Conservation (phyloP, 1,140 invertebrate genomes). For the fruit fly (Drosophila melanogaster) region Release_6_plus_ISO1_MT NT_033779.5:4139001-4139500, state of each 20-base stretch:
- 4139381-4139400: background rate
- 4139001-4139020: conserved; percentile 26
- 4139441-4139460: too few species aligned
- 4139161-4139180: conserved; percentile 9
- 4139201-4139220: conserved; percentile 6
- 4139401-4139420: background rate
- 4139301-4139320: background rate
- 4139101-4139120: conserved; percentile 50
- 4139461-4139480: too few species aligned
- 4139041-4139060: conserved; percentile 31
- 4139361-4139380: background rate
- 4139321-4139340: background rate
- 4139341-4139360: background rate
- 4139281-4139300: background rate
- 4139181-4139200: conserved; percentile 32
- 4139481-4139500: background rate
- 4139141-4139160: conserved; percentile 29
- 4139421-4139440: too few species aligned
- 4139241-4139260: background rate
- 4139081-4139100: conserved; percentile 45
- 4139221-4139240: background rate
- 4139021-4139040: conserved; percentile 58
- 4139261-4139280: background rate
- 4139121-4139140: conserved; percentile 60
- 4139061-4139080: conserved; percentile 41